Base-by-base conservation (phyloP, 53 echinoderm and acorn worm genomes). In the Echinarachnius parma region DNA sequence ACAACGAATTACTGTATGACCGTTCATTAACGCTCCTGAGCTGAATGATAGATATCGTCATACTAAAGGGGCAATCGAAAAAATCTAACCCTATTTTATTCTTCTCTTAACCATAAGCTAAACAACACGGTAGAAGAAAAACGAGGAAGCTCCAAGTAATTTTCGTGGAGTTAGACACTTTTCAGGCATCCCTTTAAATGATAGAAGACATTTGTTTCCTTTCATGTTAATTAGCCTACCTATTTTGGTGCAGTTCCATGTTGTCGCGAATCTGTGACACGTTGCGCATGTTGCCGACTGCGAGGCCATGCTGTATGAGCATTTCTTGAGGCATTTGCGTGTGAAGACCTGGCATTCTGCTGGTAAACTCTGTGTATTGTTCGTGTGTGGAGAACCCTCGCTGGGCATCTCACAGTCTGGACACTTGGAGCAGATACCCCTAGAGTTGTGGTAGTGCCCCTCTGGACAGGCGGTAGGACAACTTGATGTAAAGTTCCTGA, bases 161-260 rank as follows among this genome's bases (percentile, higher is more conserved):
- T n/a, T n/a, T n/a, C n/a, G n/a, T n/a, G n/a, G n/a, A n/a, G n/a
- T n/a, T n/a, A n/a, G n/a, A n/a, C n/a, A n/a, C n/a, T n/a, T n/a
- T n/a, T n/a, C n/a, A n/a, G n/a, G n/a, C n/a, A n/a, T n/a, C n/a
- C n/a, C n/a, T n/a, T n/a, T n/a, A n/a, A n/a, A n/a, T n/a, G n/a
- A n/a, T n/a, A n/a, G n/a, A n/a, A n/a, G n/a, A n/a, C n/a, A 39
- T 9, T 9, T 39, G 39, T 39, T 39, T 13, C 39, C 39, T 39
- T 13, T 13, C 13, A 9, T 39, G 39, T 9, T 9, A 39, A 7
- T 39, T 39, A 13, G 39, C 16, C 48, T 48, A 66, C 66, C 46
- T 66, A 66, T 46, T 46, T 48, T 24, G 1, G 68, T 49, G 52
- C 68, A 68, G 52, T 68, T 68, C 68, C 68, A 68, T 5, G 20